phyloP scores from a whole-genome alignment of 2,888 invertebrate genomes.

The Noctua janthina region DNA sequence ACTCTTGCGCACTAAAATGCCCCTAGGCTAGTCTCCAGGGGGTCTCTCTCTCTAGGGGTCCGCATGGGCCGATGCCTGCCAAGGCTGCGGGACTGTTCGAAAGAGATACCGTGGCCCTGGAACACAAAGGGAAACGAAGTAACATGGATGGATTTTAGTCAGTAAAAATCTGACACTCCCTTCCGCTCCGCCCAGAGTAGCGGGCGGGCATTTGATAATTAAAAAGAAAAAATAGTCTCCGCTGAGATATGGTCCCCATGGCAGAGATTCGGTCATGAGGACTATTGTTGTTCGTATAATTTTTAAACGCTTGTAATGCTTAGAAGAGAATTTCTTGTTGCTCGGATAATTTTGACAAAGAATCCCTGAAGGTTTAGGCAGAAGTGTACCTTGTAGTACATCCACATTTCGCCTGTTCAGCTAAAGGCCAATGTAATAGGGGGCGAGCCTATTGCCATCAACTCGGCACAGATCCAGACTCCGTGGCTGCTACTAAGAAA shows the following conservation, averaged over 20 bases:
- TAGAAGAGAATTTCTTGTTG: not conserved
- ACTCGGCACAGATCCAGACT: not conserved
- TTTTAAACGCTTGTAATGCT: not conserved
- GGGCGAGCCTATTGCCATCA: not conserved
- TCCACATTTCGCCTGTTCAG: not conserved
- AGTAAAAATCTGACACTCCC: too few relatives aligned
- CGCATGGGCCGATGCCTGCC: too few relatives aligned
- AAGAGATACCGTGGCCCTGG: too few relatives aligned
- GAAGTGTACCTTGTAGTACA: not conserved
- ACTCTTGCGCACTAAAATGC: not conserved
- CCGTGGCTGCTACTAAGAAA: not conserved
- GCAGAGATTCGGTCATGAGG: not conserved
- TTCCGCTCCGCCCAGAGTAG: too few relatives aligned
- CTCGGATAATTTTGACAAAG: not conserved
- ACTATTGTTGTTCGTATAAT: too few relatives aligned
- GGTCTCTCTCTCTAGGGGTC: too few relatives aligned
- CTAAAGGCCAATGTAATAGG: not conserved
- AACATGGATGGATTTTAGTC: too few relatives aligned
- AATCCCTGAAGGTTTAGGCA: not conserved
- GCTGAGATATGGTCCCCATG: not conserved
- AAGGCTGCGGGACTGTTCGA: too few relatives aligned
- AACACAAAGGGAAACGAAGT: too few relatives aligned
- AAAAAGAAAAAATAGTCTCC: too few relatives aligned
- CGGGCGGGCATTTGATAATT: too few relatives aligned
- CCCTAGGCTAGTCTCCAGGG: too few relatives aligned